Evolutionary conservation across 1,140 invertebrate species (phyloP), one percentile per base, ranked within the genome.

Genomic region (Danaus plexippus): DNA sequence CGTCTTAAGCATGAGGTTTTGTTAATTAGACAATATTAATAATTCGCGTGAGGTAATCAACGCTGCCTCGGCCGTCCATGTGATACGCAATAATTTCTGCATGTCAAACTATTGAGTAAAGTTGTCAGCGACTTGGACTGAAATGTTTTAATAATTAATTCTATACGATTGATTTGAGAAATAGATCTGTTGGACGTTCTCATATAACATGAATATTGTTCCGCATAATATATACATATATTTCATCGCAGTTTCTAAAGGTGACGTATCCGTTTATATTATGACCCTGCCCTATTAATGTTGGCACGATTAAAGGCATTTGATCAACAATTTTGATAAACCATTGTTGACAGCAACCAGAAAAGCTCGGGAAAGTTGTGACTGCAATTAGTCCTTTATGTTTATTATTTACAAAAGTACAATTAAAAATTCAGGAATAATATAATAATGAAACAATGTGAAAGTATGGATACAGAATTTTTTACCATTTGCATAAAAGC

Each of bases 11-110:
- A 77, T 80, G 75, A 71, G 59, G 66, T 76, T 75, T 71, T 63
- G 65, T 63, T 80, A 81, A 84, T 81, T 84, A 81, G 71, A 77
- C 76, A 77, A 71, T 76, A 79, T 79, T 78, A 75, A 74, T 67
- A 77, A 77, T 69, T 75, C 59, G 65, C 62, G 56, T 76, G 71
- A 64, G 69, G 76, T 74, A 78, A 73, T 32, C 58, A 66, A 58
- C 61, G 45, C 61, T 56, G 53, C 61, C 54, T 52, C 55, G 51
- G 55, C 54, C 48, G 62, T 64, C 64, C 57, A 61, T 11, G 9
- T 48, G 45, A 50, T 71, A 53, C 64, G 69, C 69, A 71, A 71
- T 66, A 46, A 50, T 66, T 63, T 57, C 57, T 65, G 61, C 67
- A 60, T 57, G 69, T 60, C 67, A 66, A 57, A 55, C 56, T 61